phyloP scores from a whole-genome alignment of 2,888 invertebrate species.

The Drosophila anomalata region DNA sequence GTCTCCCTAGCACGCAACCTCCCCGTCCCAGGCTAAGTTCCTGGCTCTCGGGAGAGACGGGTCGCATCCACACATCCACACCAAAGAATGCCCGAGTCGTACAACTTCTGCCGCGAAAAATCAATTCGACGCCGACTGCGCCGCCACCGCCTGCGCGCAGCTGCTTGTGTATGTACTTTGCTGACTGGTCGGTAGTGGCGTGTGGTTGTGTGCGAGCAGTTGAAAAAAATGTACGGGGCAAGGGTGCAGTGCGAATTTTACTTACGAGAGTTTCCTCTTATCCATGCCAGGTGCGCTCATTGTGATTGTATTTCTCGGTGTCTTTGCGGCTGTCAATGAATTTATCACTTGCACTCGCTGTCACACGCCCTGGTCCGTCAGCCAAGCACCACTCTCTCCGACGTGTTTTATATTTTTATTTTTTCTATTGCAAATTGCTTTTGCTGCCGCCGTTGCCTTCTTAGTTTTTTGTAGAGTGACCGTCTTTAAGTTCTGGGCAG shows the following conservation, averaged over 20 bases:
- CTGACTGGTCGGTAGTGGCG: constrained; percentile 21
- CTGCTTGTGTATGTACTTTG: constrained; percentile 46
- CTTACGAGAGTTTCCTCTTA: constrained; percentile 84
- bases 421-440: constrained; percentile 15
- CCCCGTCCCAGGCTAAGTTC: constrained; percentile 23
- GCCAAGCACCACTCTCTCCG: constrained; percentile 15
- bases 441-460: constrained; percentile 13
- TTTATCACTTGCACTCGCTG: constrained; percentile 47
- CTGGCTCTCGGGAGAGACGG: constrained; percentile 37
- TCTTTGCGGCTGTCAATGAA: constrained; percentile 49
- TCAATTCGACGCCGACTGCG: constrained; percentile 71
- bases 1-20: constrained; percentile 12
- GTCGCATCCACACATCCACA: constrained; percentile 34
- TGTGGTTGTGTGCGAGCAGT: constrained; percentile 62
- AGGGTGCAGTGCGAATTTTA: constrained; percentile 58
- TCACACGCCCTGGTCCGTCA: constrained; percentile 53
- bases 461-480: constrained; percentile 1
- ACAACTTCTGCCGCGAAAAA: constrained; percentile 57
- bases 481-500: neutral
- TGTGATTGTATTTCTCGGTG: constrained; percentile 46
- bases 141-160: constrained; percentile 58
- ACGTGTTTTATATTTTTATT: constrained; percentile 3
- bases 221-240: constrained; percentile 32
- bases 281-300: constrained; percentile 83
- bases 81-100: constrained; percentile 48